Percentiles rank a stretch among this genome's conserved stretches.
These are phyloP conservation scores for Ectropis grisescens DNA, from an alignment of 1,140 invertebrate species.

Conservation along the genomic window DNA sequence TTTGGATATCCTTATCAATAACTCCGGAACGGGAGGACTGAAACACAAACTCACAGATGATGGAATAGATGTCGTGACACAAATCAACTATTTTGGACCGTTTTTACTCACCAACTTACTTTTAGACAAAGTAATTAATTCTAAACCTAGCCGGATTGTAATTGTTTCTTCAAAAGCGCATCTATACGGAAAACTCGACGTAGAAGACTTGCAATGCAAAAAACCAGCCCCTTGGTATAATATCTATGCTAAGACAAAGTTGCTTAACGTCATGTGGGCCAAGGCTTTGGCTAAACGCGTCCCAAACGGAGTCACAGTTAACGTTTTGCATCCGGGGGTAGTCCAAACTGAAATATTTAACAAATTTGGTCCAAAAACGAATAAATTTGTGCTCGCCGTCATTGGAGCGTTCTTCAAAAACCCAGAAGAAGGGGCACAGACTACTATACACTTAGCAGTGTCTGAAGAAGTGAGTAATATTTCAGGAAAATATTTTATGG, in stretches of 20 bases:
- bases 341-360: no score
- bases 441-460: no score
- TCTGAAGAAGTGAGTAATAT: no score
- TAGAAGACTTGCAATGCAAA: slow-evolving; percentile 72
- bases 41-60: slow-evolving; percentile 68
- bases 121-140: slow-evolving; percentile 59
- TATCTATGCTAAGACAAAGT: slow-evolving; percentile 77
- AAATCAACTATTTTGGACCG: slow-evolving; percentile 77
- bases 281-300: slow-evolving; percentile 72
- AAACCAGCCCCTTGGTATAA: slow-evolving; percentile 52
- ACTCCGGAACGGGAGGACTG: slow-evolving; percentile 70
- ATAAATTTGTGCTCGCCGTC: no score
- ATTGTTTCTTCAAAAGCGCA: slow-evolving; percentile 77
- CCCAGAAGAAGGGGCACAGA: no score
- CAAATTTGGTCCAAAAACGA: no score
- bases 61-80: slow-evolving; percentile 73
- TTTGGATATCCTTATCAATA: slow-evolving; percentile 80
- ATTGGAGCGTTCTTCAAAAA: no score
- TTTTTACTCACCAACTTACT: slow-evolving; percentile 77
- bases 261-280: slow-evolving; percentile 78
- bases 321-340: no score
- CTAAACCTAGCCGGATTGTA: slow-evolving; percentile 74
- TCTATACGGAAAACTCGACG: slow-evolving; percentile 66
- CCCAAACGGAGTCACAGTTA: slow-evolving; percentile 69
- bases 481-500: no score